A percentile compares a stretch with the other conserved stretches of the same genome.
Evolutionary conservation across 2,797 vertebrate species (phyloP).

Genomic region (Masticophis lateralis): DNA sequence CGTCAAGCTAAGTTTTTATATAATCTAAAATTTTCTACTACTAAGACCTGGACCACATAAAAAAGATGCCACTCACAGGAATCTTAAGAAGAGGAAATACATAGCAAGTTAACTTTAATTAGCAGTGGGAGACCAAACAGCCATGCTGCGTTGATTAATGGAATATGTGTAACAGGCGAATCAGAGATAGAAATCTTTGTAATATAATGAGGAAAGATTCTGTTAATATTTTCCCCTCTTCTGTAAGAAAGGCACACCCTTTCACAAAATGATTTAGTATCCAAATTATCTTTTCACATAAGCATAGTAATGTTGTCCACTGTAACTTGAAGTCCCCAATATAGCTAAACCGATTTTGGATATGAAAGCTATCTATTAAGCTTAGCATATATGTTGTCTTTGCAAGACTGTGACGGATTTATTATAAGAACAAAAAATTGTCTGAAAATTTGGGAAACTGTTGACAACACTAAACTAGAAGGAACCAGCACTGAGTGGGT

Average conservation of each 20-base stretch:
- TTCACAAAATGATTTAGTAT: conserved; percentile 1
- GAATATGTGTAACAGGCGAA: conserved; percentile 8
- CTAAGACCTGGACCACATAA: conserved; percentile 15
- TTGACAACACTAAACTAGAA: background rate
- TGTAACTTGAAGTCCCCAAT: background rate
- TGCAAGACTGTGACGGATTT: background rate
- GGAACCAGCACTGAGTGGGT: background rate
- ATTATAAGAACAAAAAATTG: background rate
- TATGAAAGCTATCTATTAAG: background rate
- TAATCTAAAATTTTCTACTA: conserved; percentile 8
- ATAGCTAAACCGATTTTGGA: background rate
- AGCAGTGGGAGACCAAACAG: conserved; percentile 12
- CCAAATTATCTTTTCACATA: conserved; percentile 4
- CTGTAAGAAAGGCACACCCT: background rate
- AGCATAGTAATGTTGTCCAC: background rate
- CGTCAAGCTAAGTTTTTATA: background rate
- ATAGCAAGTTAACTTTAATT: conserved; percentile 39
- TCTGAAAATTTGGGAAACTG: background rate
- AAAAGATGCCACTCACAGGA: conserved; percentile 19
- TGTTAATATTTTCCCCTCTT: background rate
- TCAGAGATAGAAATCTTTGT: background rate
- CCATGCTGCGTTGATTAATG: background rate
- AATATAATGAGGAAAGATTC: conserved; percentile 12
- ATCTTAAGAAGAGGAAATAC: conserved; percentile 38
- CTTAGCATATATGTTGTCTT: background rate